Percentiles rank a stretch among this genome's conserved stretches.
phyloP scores from a whole-genome alignment of 2,888 invertebrate species.

The Norana najaformis region DNA sequence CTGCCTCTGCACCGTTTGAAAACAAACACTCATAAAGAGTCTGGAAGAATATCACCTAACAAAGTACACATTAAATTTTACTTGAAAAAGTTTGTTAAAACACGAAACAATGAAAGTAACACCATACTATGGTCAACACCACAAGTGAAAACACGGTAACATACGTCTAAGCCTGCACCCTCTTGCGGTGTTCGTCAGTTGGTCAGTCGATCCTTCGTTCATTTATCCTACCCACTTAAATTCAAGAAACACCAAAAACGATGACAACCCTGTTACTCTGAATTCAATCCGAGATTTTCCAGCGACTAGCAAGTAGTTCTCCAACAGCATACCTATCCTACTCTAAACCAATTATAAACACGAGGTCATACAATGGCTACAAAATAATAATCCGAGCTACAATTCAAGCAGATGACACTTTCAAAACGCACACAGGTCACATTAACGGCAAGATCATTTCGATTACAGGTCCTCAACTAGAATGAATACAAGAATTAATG shows the following conservation, averaged over 20 bases:
- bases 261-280: neutral
- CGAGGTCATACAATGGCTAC: neutral
- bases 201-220: neutral
- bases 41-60: conserved; percentile 13
- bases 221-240: neutral
- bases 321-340: neutral
- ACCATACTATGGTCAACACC: neutral
- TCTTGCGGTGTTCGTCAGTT: neutral
- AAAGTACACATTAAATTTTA: neutral
- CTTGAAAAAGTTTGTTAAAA: neutral
- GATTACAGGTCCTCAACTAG: too few species aligned
- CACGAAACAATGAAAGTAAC: conserved; percentile 4
- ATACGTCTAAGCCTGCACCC: neutral
- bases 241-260: neutral
- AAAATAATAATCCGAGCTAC: neutral
- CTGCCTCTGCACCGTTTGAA: neutral
- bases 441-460: neutral
- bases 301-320: neutral
- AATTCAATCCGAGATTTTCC: neutral
- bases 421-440: neutral
- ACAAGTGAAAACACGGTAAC: neutral
- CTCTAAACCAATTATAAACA: neutral
- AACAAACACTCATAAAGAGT: neutral
- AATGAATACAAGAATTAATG: neutral
- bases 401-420: neutral